phyloP scores from a whole-genome alignment of 2,888 invertebrate species.

The Oxytorus armatus region DNA sequence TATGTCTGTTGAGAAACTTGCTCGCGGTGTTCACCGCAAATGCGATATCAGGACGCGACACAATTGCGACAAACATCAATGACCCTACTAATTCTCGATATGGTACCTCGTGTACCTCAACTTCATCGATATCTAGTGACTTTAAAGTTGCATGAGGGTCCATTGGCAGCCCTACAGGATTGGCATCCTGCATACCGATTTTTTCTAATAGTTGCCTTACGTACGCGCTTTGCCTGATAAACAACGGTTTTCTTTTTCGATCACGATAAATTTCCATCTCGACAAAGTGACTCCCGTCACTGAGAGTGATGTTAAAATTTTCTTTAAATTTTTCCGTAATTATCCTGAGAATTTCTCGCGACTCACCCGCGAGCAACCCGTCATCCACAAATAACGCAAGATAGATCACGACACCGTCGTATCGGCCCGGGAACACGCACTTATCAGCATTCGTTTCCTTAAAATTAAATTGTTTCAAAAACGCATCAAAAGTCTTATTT shows the following conservation, averaged over 20 bases:
- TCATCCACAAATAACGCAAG: slow-evolving; percentile 67
- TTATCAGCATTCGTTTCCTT: slow-evolving; percentile 67
- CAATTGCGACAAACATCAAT: slow-evolving; percentile 21
- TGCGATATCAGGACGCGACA: slow-evolving; percentile 30
- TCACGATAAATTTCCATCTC: no score
- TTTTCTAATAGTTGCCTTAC: slow-evolving; percentile 2
- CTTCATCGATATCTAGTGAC: neutral
- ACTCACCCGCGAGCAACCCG: slow-evolving; percentile 15
- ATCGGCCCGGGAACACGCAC: slow-evolving; percentile 67
- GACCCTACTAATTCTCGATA: slow-evolving; percentile 18
- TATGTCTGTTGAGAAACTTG: slow-evolving; percentile 69
- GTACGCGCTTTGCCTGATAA: no score
- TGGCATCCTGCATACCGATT: slow-evolving; percentile 45
- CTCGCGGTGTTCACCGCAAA: slow-evolving; percentile 69
- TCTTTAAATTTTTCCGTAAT: no score
- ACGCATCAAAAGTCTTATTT: slow-evolving; percentile 68
- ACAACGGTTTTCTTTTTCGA: no score
- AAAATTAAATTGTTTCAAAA: slow-evolving; percentile 67
- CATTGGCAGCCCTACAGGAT: slow-evolving; percentile 32
- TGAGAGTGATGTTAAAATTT: no score
- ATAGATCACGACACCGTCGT: slow-evolving; percentile 28
- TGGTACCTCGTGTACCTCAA: neutral
- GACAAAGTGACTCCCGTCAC: no score
- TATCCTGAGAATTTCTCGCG: no score
- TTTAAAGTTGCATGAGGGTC: slow-evolving; percentile 23